Percentiles rank a stretch among this genome's conserved stretches.
phyloP scores from a whole-genome alignment of 2,113 vertebrate genomes.

The Toxotes jaculatrix region DNA sequence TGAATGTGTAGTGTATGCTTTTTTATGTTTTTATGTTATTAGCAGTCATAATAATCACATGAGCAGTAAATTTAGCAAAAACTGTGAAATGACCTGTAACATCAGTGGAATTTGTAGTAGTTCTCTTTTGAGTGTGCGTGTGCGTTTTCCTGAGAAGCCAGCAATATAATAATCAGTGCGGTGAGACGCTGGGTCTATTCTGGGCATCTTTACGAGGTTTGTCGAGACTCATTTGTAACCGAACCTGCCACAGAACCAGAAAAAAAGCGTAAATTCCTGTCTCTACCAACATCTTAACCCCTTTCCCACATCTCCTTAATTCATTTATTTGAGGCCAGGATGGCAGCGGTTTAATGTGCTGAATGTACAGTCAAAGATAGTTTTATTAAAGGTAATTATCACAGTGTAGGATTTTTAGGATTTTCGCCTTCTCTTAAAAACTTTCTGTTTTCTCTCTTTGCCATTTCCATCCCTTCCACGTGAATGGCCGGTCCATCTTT shows the following conservation, averaged over 20 bases:
- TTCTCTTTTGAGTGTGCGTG: constrained; percentile 26
- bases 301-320: constrained; percentile 43
- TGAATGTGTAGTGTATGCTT: neutral
- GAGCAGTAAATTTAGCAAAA: constrained; percentile 18
- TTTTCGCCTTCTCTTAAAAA: constrained; percentile 5
- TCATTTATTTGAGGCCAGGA: constrained; percentile 26
- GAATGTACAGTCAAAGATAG: constrained; percentile 18
- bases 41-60: constrained; percentile 9
- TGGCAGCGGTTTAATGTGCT: constrained; percentile 39
- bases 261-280: constrained; percentile 55
- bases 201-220: constrained; percentile 70
- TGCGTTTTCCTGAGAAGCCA: constrained; percentile 48
- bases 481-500: constrained; percentile 45
- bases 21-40: neutral
- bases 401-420: constrained; percentile 18
- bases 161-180: constrained; percentile 67
- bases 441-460: neutral
- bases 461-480: constrained; percentile 23
- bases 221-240: constrained; percentile 75
- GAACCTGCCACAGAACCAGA: constrained; percentile 56
- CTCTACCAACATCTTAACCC: constrained; percentile 42
- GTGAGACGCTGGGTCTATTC: constrained; percentile 73
- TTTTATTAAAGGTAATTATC: constrained; percentile 48
- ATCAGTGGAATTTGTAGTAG: constrained; percentile 16
- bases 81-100: constrained; percentile 25